phyloP scores from a whole-genome alignment of 2,113 vertebrate genomes.

The Carassius carassius region DNA sequence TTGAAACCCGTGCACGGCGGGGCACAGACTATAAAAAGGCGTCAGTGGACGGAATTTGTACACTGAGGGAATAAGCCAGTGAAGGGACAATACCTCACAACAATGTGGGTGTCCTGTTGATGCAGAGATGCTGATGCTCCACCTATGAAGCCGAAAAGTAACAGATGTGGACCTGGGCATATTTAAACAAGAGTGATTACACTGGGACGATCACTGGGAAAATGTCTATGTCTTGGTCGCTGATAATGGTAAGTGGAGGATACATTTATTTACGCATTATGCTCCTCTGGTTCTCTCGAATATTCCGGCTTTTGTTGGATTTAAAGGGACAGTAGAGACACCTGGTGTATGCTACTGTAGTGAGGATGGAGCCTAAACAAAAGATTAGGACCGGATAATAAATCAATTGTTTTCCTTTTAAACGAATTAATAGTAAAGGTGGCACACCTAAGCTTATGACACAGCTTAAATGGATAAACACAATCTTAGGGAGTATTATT shows the following conservation, averaged over 20 bases:
- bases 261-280: slow-evolving; percentile 41
- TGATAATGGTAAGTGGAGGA: slow-evolving; percentile 70
- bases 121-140: slow-evolving; percentile 58
- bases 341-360: background rate
- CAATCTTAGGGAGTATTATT: background rate
- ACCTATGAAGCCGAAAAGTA: slow-evolving; percentile 63
- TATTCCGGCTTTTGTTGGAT: slow-evolving; percentile 48
- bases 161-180: slow-evolving; percentile 56
- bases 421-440: background rate
- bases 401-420: background rate
- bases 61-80: slow-evolving; percentile 47
- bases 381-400: background rate
- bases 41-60: slow-evolving; percentile 46
- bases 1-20: slow-evolving; percentile 59
- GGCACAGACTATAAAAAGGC: slow-evolving; percentile 63
- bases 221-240: slow-evolving; percentile 63
- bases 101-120: slow-evolving; percentile 52
- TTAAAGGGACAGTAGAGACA: slow-evolving; percentile 70
- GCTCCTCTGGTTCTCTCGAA: slow-evolving; percentile 1
- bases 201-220: slow-evolving; percentile 48
- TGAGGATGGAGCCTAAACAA: background rate
- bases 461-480: background rate
- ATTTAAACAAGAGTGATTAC: slow-evolving; percentile 43
- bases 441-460: background rate
- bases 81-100: slow-evolving; percentile 47